Percentiles rank a stretch among this genome's conserved stretches.
Evolutionary conservation across 2,888 invertebrate species (phyloP).

Genomic region (Ypsolopha sequella): DNA sequence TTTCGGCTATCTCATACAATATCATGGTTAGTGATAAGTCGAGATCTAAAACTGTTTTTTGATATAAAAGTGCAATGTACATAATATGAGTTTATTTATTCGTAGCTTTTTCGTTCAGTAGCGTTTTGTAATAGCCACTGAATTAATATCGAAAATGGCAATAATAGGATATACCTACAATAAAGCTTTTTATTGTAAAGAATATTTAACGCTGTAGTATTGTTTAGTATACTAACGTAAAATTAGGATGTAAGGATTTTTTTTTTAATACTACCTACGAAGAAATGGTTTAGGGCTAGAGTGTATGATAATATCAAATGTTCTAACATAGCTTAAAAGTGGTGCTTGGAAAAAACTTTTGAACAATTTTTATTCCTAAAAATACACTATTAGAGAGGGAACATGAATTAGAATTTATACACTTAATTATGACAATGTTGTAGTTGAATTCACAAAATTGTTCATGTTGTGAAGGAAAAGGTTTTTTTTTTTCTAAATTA

Average conservation of each 20-base stretch:
- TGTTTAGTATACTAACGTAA: neutral
- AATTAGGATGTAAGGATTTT: neutral
- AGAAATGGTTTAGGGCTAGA: conserved; percentile 47
- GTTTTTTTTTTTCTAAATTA: conserved; percentile 28
- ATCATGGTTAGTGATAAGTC: neutral
- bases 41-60: neutral
- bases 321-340: conserved; percentile 30
- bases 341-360: conserved; percentile 44
- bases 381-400: neutral
- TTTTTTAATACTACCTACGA: conserved; percentile 2
- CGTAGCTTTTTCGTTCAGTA: conserved; percentile 19
- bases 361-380: neutral
- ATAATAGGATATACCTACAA: conserved; percentile 56
- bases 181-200: conserved; percentile 30
- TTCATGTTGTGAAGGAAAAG: neutral
- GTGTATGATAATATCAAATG: conserved; percentile 28
- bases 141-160: conserved; percentile 50
- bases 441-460: neutral
- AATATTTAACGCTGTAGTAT: conserved; percentile 1
- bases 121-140: conserved; percentile 21
- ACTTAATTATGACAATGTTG: neutral
- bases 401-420: neutral
- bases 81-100: conserved; percentile 36
- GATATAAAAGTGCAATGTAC: conserved; percentile 8
- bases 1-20: conserved; percentile 31